Evolutionary conservation across 2,113 vertebrate species (phyloP).

Genomic region (Uria aalge): DNA sequence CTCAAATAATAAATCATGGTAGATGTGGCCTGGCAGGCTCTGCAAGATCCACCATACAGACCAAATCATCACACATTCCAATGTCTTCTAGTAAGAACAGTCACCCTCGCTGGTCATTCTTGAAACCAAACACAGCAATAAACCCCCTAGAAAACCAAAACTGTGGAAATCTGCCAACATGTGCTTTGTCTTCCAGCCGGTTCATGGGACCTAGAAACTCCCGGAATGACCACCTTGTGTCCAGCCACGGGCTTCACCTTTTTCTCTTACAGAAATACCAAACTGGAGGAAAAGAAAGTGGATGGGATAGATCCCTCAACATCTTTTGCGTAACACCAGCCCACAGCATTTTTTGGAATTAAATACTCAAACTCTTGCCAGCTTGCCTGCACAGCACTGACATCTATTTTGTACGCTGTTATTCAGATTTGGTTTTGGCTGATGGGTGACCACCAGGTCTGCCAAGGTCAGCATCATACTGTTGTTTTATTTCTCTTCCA

Average conservation of each 20-base stretch:
- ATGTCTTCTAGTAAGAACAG: neutral
- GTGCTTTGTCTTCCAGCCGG: neutral
- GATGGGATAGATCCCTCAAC: neutral
- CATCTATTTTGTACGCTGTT: neutral
- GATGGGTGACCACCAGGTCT: neutral
- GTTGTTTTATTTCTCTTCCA: neutral
- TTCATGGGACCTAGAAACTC: neutral
- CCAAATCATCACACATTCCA: neutral
- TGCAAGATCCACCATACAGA: neutral
- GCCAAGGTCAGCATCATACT: neutral
- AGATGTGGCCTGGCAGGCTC: neutral
- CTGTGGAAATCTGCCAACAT: neutral
- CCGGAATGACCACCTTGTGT: neutral
- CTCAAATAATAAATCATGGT: neutral
- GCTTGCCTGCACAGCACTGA: neutral
- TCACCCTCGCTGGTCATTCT: neutral
- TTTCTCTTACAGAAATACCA: neutral
- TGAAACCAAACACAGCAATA: neutral
- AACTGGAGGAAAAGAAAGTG: neutral
- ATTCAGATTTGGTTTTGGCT: neutral
- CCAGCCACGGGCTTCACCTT: neutral
- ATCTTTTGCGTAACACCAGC: neutral
- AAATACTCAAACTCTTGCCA: neutral
- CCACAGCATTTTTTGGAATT: neutral
- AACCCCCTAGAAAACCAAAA: neutral